A percentile compares a stretch with the other conserved stretches of the same genome.
Evolutionary conservation across 2,797 vertebrate species (phyloP).

Genomic region (Lycodopsis pacificus): DNA sequence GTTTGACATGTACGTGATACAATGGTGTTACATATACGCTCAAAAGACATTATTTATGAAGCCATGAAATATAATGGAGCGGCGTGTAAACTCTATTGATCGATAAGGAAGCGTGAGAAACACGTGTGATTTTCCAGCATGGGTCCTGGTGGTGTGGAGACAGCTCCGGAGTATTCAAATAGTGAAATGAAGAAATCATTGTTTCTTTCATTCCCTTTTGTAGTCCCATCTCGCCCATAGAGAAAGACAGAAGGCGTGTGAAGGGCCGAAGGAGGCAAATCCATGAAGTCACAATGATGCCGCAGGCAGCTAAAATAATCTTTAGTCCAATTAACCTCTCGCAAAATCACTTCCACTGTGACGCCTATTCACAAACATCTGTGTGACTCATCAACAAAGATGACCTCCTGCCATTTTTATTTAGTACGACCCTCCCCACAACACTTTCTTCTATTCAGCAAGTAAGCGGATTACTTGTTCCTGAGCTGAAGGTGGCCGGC

Average conservation of each 20-base stretch:
- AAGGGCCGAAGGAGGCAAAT: slow-evolving; percentile 3
- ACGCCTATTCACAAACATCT: slow-evolving; percentile 67
- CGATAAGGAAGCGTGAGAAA: neutral
- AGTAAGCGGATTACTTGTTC: slow-evolving; percentile 70
- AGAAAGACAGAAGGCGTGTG: neutral
- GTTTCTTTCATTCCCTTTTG: neutral
- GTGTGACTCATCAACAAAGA: slow-evolving; percentile 64
- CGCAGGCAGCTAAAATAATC: slow-evolving; percentile 20
- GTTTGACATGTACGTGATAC: neutral
- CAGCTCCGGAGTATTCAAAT: neutral
- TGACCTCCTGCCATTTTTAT: slow-evolving; percentile 55
- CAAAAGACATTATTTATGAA: neutral
- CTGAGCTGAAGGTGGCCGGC: slow-evolving; percentile 64
- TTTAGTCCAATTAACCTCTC: slow-evolving; percentile 49
- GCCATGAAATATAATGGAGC: neutral
- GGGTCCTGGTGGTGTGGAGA: neutral
- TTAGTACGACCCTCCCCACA: slow-evolving; percentile 48
- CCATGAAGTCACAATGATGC: neutral
- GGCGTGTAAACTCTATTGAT: neutral
- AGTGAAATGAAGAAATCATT: neutral
- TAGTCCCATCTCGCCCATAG: neutral
- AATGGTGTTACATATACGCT: neutral
- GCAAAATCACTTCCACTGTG: slow-evolving; percentile 38
- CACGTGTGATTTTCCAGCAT: too few relatives aligned
- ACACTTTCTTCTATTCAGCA: slow-evolving; percentile 59